phyloP scores from a whole-genome alignment of 2,888 invertebrate genomes.

The Xylota sylvarum region DNA sequence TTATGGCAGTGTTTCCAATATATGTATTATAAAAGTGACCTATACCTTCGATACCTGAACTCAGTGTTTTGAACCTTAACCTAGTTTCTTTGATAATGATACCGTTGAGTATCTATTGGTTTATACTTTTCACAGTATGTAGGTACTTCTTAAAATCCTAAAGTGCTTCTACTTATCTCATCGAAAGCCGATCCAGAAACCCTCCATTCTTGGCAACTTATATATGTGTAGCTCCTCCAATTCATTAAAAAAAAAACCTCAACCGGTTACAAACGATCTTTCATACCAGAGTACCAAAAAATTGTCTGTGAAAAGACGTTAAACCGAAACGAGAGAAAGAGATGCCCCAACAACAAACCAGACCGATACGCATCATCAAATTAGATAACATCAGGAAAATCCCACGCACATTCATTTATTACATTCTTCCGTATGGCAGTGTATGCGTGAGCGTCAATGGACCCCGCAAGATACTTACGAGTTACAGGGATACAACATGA shows the following conservation, averaged over 20 bases:
- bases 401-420: constrained; percentile 72
- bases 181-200: not conserved
- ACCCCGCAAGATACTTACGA: not conserved
- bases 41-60: too few relatives aligned
- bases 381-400: constrained; percentile 75
- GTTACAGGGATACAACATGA: constrained; percentile 48
- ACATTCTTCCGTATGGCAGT: constrained; percentile 38
- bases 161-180: not conserved
- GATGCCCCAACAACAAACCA: constrained; percentile 47
- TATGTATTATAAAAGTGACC: too few relatives aligned
- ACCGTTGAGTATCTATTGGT: too few relatives aligned
- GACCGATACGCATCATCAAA: constrained; percentile 75
- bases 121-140: too few relatives aligned
- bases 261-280: constrained; percentile 45
- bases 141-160: too few relatives aligned
- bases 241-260: constrained; percentile 1
- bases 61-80: too few relatives aligned
- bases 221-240: constrained; percentile 22
- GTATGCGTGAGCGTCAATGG: constrained; percentile 15
- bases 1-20: too few relatives aligned
- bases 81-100: too few relatives aligned
- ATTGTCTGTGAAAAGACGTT: constrained; percentile 36
- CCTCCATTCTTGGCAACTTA: constrained; percentile 16
- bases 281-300: not conserved
- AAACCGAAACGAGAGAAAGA: constrained; percentile 25